Conservation (phyloP, 2,797 vertebrate species). For the Myotis vivesi region DNA sequence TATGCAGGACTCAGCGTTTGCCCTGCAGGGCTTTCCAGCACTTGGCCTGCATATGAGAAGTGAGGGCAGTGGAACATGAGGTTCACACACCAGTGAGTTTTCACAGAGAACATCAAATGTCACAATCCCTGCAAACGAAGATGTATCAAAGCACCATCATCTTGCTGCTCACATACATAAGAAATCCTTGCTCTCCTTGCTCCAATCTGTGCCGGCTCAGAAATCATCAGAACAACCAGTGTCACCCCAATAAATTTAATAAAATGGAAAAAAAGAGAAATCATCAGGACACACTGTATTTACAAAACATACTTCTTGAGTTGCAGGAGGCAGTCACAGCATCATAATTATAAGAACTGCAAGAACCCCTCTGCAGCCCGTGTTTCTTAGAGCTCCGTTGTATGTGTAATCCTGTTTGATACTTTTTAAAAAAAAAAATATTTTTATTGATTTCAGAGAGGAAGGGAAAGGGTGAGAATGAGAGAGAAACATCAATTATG, state of each 20-base stretch:
- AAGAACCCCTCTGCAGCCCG: background rate
- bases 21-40: slow-evolving; percentile 7
- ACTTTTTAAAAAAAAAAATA: background rate
- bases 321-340: background rate
- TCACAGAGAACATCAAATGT: slow-evolving; percentile 45
- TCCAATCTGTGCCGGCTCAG: background rate
- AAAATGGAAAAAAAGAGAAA: background rate
- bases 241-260: background rate
- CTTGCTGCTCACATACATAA: background rate
- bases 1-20: background rate
- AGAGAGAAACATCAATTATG: too few relatives aligned
- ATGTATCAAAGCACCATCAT: background rate
- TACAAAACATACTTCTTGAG: background rate
- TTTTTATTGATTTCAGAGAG: too few relatives aligned
- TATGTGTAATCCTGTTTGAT: background rate
- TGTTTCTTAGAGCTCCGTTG: background rate
- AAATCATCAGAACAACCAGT: background rate
- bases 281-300: background rate
- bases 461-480: too few relatives aligned
- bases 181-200: background rate
- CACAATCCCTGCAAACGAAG: background rate
- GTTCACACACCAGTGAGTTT: slow-evolving; percentile 58
- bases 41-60: slow-evolving; percentile 8
- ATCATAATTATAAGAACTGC: background rate
- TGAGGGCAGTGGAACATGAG: slow-evolving; percentile 45